Evolutionary conservation across 2,797 vertebrate genomes (phyloP).

Genomic region (Apodemus agrarius): DNA sequence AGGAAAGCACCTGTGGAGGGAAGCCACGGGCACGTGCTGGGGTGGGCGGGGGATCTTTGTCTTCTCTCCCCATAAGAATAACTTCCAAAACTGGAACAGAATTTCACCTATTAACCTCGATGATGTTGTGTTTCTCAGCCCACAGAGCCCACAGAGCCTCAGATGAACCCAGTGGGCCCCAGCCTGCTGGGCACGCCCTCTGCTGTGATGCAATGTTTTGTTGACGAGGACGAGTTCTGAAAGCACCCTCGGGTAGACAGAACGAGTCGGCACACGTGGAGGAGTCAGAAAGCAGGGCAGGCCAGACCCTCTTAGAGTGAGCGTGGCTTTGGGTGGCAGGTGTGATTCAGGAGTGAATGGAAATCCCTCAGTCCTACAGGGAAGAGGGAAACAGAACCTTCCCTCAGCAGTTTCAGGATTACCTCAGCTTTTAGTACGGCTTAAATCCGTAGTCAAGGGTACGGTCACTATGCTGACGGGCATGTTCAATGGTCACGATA

Average conservation of each 20-base stretch:
- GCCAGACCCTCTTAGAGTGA: neutral
- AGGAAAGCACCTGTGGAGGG: constrained; percentile 32
- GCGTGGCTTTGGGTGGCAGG: neutral
- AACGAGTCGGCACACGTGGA: neutral
- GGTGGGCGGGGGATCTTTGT: neutral
- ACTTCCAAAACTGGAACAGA: constrained; percentile 6
- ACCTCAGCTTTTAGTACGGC: constrained; percentile 18
- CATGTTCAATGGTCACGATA: neutral
- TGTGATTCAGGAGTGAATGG: neutral
- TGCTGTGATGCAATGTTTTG: neutral
- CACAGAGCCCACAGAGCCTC: neutral
- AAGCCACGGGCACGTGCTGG: neutral
- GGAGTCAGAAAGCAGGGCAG: neutral
- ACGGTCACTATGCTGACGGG: neutral
- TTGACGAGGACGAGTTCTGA: constrained; percentile 21
- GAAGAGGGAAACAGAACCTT: constrained; percentile 11
- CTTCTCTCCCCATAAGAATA: neutral
- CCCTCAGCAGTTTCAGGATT: neutral
- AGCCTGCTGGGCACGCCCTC: neutral
- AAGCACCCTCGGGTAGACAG: neutral
- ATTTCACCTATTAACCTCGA: constrained; percentile 31
- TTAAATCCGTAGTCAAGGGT: neutral
- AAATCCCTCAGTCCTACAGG: neutral
- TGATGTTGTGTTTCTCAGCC: neutral
- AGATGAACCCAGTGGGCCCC: neutral